phyloP scores from a whole-genome alignment of 2,113 vertebrate species.

The Atlantisia rogersi region DNA sequence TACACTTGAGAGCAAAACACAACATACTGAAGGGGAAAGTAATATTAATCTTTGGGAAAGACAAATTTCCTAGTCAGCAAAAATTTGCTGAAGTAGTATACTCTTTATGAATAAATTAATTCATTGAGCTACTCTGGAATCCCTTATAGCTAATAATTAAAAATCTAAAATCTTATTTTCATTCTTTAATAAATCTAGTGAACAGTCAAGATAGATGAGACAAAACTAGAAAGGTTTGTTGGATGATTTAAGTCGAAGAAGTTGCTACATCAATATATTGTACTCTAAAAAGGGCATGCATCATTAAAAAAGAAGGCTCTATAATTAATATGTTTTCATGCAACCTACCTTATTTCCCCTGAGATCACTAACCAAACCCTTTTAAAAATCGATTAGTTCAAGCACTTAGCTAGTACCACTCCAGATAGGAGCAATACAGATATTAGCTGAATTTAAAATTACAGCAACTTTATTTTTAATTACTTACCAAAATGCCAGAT shows the following conservation, averaged over 20 bases:
- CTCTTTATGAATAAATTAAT: conserved; percentile 38
- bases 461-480: conserved; percentile 73
- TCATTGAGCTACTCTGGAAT: conserved; percentile 2
- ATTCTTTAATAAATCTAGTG: neutral
- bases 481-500: conserved; percentile 74
- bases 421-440: conserved; percentile 42
- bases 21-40: neutral
- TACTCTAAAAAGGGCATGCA: conserved; percentile 48
- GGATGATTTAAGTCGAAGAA: conserved; percentile 45
- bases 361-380: conserved; percentile 62
- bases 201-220: conserved; percentile 42
- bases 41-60: conserved; percentile 13
- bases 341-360: conserved; percentile 60
- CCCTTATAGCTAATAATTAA: conserved; percentile 50
- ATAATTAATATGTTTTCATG: conserved; percentile 70
- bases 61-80: conserved; percentile 22
- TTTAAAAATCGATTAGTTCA: conserved; percentile 70
- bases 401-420: conserved; percentile 63
- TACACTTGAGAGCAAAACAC: conserved; percentile 10
- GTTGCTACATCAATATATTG: conserved; percentile 52
- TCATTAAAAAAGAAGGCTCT: conserved; percentile 60
- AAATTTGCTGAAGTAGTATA: conserved; percentile 16
- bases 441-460: conserved; percentile 71
- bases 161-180: conserved; percentile 55
- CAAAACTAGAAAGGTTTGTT: conserved; percentile 24